Percentiles rank a stretch among this genome's conserved stretches.
phyloP scores from a whole-genome alignment of 2,888 invertebrate genomes.

The Erebia palarica region DNA sequence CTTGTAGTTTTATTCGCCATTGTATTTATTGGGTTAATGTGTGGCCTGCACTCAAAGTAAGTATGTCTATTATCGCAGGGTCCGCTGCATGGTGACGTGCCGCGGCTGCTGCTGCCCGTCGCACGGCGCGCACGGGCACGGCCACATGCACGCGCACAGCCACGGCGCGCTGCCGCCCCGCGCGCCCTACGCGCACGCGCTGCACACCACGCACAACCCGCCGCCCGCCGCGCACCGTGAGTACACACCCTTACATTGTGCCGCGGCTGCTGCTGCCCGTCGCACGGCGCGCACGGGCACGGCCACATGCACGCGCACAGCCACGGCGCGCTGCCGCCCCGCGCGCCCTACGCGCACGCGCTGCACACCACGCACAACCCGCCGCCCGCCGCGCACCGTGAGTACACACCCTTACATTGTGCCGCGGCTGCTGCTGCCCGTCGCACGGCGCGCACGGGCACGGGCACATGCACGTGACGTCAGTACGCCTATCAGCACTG shows the following conservation, averaged over 20 bases:
- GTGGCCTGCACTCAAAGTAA: too few relatives aligned
- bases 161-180: slow-evolving; percentile 47
- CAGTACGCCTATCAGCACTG: too few relatives aligned
- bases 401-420: slow-evolving; percentile 37
- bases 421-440: slow-evolving; percentile 62
- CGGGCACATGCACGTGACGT: slow-evolving; percentile 41
- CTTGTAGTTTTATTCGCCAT: too few relatives aligned
- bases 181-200: slow-evolving; percentile 44
- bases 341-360: slow-evolving; percentile 44
- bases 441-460: slow-evolving; percentile 44
- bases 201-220: slow-evolving; percentile 38
- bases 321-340: slow-evolving; percentile 46
- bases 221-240: slow-evolving; percentile 58
- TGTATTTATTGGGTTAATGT: too few relatives aligned
- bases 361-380: slow-evolving; percentile 37
- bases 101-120: slow-evolving; percentile 65
- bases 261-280: slow-evolving; percentile 64
- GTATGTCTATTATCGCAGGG: slow-evolving; percentile 43
- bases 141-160: slow-evolving; percentile 43
- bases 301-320: slow-evolving; percentile 43
- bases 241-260: slow-evolving; percentile 35
- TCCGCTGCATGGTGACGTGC: slow-evolving; percentile 58
- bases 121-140: slow-evolving; percentile 42
- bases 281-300: slow-evolving; percentile 43
- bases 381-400: slow-evolving; percentile 58